These are phyloP conservation scores for Sycophaga agraensis DNA, from an alignment of 1,140 invertebrate genomes.

Conservation along the genomic window DNA sequence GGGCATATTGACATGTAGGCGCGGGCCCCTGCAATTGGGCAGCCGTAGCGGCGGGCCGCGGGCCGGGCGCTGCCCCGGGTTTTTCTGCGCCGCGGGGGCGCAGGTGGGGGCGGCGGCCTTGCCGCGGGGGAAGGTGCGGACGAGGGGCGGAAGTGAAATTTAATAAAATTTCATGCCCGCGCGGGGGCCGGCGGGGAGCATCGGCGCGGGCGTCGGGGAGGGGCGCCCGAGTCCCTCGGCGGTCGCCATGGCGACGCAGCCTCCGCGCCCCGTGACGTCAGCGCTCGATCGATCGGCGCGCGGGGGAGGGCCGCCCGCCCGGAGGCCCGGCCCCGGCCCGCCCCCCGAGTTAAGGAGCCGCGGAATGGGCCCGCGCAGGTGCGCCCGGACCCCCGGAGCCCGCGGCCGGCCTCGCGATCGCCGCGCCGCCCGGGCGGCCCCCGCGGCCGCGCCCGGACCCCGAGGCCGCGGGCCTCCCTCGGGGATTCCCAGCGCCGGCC, in stretches of 20 bases:
- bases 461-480: background rate
- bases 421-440: conserved; percentile 56
- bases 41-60: too few species aligned
- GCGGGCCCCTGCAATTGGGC: too few species aligned
- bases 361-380: background rate
- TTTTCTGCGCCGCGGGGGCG: too few species aligned
- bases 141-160: conserved; percentile 47
- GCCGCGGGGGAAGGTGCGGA: conserved; percentile 15
- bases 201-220: background rate
- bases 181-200: conserved; percentile 8
- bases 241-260: conserved; percentile 58
- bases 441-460: background rate
- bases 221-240: conserved; percentile 54
- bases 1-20: too few species aligned
- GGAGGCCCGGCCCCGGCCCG: background rate
- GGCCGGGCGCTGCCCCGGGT: too few species aligned
- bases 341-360: background rate
- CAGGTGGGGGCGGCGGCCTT: background rate
- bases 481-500: background rate
- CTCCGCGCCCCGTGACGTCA: conserved; percentile 56
- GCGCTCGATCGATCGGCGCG: conserved; percentile 55
- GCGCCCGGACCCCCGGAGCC: conserved; percentile 55
- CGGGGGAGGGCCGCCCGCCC: conserved; percentile 1
- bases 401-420: conserved; percentile 57
- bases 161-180: conserved; percentile 56